Conservation (phyloP, 1,140 invertebrate species). For the Aphelenchoides fujianensis region DNA sequence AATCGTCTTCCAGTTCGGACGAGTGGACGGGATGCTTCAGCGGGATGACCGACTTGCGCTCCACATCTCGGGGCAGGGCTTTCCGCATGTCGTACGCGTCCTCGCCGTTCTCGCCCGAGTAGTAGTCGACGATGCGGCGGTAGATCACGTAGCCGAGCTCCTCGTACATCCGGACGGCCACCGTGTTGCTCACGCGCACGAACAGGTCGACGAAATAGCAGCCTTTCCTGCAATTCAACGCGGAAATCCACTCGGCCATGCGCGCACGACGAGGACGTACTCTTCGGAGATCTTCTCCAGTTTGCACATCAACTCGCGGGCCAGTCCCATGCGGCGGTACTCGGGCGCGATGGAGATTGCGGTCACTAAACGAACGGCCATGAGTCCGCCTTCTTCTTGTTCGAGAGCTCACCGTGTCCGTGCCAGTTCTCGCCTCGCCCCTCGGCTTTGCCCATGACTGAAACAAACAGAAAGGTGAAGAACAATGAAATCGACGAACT, state of each 20-base stretch:
- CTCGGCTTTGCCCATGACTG: conserved; percentile 70
- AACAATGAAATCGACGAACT: too few relatives aligned
- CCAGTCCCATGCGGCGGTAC: conserved; percentile 83
- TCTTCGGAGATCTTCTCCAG: conserved; percentile 93
- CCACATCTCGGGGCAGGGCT: conserved; percentile 84
- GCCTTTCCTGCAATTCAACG: conserved; percentile 73
- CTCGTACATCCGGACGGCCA: conserved; percentile 95
- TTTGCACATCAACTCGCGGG: conserved; percentile 85
- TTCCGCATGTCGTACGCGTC: conserved; percentile 99
- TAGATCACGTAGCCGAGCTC: conserved; percentile 95
- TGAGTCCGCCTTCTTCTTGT: too few relatives aligned
- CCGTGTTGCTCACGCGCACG: conserved; percentile 92
- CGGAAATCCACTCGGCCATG: too few relatives aligned
- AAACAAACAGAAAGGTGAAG: too few relatives aligned
- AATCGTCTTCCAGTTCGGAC: conserved; percentile 78
- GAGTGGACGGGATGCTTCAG: conserved; percentile 85
- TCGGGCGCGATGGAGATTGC: conserved; percentile 92
- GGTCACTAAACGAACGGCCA: conserved; percentile 69
- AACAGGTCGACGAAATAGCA: conserved; percentile 98
- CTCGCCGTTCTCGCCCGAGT: conserved; percentile 87
- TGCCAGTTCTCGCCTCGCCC: conserved; percentile 92
- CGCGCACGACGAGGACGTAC: too few relatives aligned
- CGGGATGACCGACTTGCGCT: conserved; percentile 89
- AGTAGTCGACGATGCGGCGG: conserved; percentile 91
- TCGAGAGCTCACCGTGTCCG: conserved; percentile 77